Percentiles rank a stretch among this genome's conserved stretches.
These are phyloP conservation scores for Ophioninae sp. DNA, from an alignment of 2,888 invertebrate genomes.

Conservation along the genomic window DNA sequence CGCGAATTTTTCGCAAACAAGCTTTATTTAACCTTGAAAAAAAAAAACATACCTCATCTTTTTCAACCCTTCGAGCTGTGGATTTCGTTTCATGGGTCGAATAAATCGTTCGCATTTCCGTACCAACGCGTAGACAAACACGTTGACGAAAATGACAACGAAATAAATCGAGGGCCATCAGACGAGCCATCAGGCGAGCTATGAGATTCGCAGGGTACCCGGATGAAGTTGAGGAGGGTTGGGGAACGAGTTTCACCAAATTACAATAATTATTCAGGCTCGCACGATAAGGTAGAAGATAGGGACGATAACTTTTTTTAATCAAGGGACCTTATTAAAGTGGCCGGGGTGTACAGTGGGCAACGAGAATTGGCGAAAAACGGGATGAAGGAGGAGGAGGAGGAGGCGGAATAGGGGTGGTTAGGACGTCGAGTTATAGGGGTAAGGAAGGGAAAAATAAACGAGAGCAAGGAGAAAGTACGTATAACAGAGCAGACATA, in stretches of 20 bases:
- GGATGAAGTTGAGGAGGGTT: background rate
- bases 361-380: conserved; percentile 3
- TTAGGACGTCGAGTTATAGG: conserved; percentile 20
- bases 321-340: conserved; percentile 59
- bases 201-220: background rate
- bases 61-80: background rate
- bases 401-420: conserved; percentile 4
- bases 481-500: conserved; percentile 49
- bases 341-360: conserved; percentile 39
- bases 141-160: background rate
- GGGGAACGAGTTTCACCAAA: conserved; percentile 16
- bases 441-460: conserved; percentile 39
- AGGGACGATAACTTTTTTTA: conserved; percentile 55
- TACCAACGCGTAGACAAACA: background rate
- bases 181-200: background rate
- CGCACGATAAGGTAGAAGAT: conserved; percentile 30
- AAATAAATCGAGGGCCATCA: background rate
- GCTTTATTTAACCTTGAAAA: background rate
- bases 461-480: conserved; percentile 59
- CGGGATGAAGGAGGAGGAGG: conserved; percentile 1
- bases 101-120: background rate
- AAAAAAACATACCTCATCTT: background rate
- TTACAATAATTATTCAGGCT: conserved; percentile 51
- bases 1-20: background rate
- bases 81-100: background rate